Evolutionary conservation across 2,888 invertebrate species (phyloP), one percentile per base, ranked within the genome.

Genomic region (Carcina quercana): DNA sequence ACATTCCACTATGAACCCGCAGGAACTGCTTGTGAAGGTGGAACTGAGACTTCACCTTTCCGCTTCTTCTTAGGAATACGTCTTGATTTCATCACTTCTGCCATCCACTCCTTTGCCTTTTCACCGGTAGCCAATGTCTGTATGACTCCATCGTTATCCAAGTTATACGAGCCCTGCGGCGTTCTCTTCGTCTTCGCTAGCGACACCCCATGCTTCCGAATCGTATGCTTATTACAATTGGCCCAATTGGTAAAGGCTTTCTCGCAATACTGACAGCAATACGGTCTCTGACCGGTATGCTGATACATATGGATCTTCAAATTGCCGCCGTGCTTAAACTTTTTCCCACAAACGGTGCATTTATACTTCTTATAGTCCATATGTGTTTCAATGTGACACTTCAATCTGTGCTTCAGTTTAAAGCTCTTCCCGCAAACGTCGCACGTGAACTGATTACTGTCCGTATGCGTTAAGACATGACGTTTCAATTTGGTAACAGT

Each of bases 191-290:
- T 50, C 15, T 50, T 54, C 1, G 55, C 47, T 6, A 47, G 38
- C 33, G 32, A 40, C 35, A 49, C 76, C 11, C 88, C 87, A 48
- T 90, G 90, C 12, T 88, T 75, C 13, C 89, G 73, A 59, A 89
- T 89, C 88, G 90, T 89, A 50, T 91, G 90, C 49, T 91, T 90
- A 55, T 90, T 90, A 49, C 89, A 90, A 67, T 91, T 91, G 2
- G 90, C 88, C 89, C 89, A 90, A 61, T 90, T 90, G 2, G 89
- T 89, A 47, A 90, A 91, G 45, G 88, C 48, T 14, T 47, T 40
- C 48, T 87, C 86, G 54, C 91, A 91, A 40, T 88, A 86, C 14
- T 82, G 50, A 45, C 91, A 91, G 1, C 87, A 86, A 53, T 90
- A 91, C 0, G 90, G 90, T 22, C 88, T 75, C 39, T 87, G 87